Evolutionary conservation across 2,113 vertebrate species (phyloP).

Genomic region (Merops nubicus): DNA sequence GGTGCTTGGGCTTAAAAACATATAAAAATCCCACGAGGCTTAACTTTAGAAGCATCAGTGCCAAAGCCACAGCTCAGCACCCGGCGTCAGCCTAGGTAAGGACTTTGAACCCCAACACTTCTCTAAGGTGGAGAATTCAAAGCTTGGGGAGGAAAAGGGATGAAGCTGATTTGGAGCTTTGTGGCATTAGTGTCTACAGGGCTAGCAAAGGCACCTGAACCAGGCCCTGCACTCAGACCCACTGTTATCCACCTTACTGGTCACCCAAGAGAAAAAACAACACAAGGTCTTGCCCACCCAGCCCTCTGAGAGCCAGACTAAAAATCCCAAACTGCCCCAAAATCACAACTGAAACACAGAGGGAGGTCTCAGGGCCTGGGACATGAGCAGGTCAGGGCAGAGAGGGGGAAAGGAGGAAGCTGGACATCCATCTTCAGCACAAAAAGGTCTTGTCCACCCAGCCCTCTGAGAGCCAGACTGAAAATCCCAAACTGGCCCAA

Average conservation of each 20-base stretch:
- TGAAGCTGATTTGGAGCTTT: background rate
- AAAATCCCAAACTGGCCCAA: background rate
- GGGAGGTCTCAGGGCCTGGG: rapidly evolving
- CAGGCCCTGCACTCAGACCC: rapidly evolving
- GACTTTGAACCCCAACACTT: background rate
- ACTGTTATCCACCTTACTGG: background rate
- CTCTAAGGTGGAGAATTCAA: background rate
- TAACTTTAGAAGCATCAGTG: background rate
- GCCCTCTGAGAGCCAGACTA: background rate
- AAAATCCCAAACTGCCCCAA: background rate
- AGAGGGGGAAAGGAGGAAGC: background rate
- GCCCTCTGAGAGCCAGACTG: background rate
- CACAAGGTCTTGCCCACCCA: background rate
- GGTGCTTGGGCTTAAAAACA: background rate
- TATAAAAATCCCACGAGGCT: background rate
- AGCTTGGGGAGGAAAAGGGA: background rate
- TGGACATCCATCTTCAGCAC: rapidly evolving
- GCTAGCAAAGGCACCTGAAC: background rate
- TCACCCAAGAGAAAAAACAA: background rate
- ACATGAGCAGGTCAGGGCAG: rapidly evolving
- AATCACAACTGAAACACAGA: rapidly evolving
- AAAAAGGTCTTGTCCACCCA: background rate
- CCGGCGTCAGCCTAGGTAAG: rapidly evolving
- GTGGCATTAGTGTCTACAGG: background rate
- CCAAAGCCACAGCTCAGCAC: background rate